Evolutionary conservation across 1,140 invertebrate species (phyloP).

Genomic region (Apis cerana): DNA sequence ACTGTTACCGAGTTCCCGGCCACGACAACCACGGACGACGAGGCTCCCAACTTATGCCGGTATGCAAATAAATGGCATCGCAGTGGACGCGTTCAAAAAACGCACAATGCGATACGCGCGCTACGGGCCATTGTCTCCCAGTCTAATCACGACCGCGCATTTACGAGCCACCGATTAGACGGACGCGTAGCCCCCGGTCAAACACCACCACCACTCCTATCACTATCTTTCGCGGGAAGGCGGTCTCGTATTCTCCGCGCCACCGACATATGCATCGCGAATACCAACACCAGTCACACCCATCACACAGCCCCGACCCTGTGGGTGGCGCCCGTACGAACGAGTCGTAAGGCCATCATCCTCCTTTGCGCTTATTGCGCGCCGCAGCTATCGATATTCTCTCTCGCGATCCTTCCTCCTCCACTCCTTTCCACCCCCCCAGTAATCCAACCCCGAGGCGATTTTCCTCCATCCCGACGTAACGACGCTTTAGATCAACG

Average conservation of each 20-base stretch:
- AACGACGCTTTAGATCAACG: slow-evolving; percentile 27
- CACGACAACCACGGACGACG: background rate
- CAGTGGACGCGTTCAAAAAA: slow-evolving; percentile 17
- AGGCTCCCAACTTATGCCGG: slow-evolving; percentile 9
- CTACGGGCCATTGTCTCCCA: slow-evolving; percentile 33
- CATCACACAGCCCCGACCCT: slow-evolving; percentile 62
- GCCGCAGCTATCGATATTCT: slow-evolving; percentile 15
- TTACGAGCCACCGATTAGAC: slow-evolving; percentile 58
- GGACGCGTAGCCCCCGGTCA: slow-evolving; percentile 15
- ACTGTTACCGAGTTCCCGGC: slow-evolving; percentile 33
- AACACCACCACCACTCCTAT: no score
- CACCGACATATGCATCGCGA: slow-evolving; percentile 65
- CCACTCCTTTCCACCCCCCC: background rate
- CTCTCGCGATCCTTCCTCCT: background rate
- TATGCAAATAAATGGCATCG: slow-evolving; percentile 51
- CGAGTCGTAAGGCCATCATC: slow-evolving; percentile 49
- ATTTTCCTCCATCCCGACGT: slow-evolving; percentile 1
- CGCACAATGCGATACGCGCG: slow-evolving; percentile 38
- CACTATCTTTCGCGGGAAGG: slow-evolving; percentile 49
- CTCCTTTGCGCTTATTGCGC: slow-evolving; percentile 14
- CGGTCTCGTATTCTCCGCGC: slow-evolving; percentile 56
- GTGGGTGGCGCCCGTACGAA: slow-evolving; percentile 63
- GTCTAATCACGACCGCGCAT: slow-evolving; percentile 48
- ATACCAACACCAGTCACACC: slow-evolving; percentile 70
- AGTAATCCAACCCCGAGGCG: slow-evolving; percentile 30